Conservation (phyloP, 2,113 vertebrate species). For the Speoplatyrhinus poulsoni region DNA sequence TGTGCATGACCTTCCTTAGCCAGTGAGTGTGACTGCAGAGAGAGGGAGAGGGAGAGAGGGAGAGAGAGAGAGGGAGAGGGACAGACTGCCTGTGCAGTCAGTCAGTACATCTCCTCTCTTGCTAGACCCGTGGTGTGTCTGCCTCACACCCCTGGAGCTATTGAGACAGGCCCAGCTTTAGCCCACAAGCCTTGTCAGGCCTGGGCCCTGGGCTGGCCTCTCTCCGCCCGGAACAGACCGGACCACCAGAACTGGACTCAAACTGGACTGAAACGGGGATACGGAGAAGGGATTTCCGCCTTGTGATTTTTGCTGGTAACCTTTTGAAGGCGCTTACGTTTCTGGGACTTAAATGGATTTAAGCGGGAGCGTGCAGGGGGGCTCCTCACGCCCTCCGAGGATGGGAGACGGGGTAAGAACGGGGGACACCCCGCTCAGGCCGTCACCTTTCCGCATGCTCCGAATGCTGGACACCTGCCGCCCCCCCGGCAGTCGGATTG, state of each 20-base stretch:
- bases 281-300: not conserved
- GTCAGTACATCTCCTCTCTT: slow-evolving; percentile 27
- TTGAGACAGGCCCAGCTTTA: slow-evolving; percentile 17
- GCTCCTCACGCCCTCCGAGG: slow-evolving; percentile 17
- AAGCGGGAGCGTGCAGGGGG: slow-evolving; percentile 50
- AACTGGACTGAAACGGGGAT: too few relatives aligned
- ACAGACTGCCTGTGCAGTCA: slow-evolving; percentile 34
- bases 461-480: slow-evolving; percentile 72
- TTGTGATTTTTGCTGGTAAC: not conserved
- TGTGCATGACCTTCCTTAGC: slow-evolving; percentile 72
- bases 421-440: slow-evolving; percentile 62
- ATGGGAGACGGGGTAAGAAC: slow-evolving; percentile 57
- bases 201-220: not conserved
- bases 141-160: slow-evolving; percentile 3
- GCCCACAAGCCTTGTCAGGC: not conserved
- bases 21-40: slow-evolving; percentile 64
- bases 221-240: slow-evolving; percentile 4
- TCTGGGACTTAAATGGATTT: slow-evolving; percentile 42
- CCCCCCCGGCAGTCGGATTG: slow-evolving; percentile 68
- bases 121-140: slow-evolving; percentile 15
- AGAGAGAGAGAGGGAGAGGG: slow-evolving; percentile 13
- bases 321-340: slow-evolving; percentile 11
- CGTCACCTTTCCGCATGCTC: slow-evolving; percentile 77
- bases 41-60: not conserved
- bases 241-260: not conserved